Percentiles rank a stretch among this genome's conserved stretches.
phyloP scores from a whole-genome alignment of 2,888 invertebrate genomes.

The Cheilosia vulpina region DNA sequence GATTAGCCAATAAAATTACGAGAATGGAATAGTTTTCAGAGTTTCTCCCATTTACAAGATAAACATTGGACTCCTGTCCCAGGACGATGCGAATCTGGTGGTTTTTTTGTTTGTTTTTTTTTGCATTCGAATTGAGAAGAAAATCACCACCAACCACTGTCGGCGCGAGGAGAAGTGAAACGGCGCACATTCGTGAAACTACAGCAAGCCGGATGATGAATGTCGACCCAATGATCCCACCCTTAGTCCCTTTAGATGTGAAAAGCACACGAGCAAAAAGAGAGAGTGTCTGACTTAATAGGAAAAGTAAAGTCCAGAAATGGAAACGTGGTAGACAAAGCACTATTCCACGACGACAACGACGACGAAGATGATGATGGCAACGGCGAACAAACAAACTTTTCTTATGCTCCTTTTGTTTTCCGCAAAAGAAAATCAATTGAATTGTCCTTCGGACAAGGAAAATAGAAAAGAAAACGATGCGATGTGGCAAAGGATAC shows the following conservation, averaged over 20 bases:
- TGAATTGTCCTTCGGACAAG: slow-evolving; percentile 67
- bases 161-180: slow-evolving; percentile 16
- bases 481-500: slow-evolving; percentile 35
- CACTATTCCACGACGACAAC: slow-evolving; percentile 8
- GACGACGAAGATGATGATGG: slow-evolving; percentile 47
- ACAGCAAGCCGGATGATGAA: slow-evolving; percentile 66
- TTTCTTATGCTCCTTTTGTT: slow-evolving; percentile 57
- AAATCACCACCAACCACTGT: slow-evolving; percentile 47
- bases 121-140: slow-evolving; percentile 61
- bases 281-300: slow-evolving; percentile 73
- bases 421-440: slow-evolving; percentile 68
- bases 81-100: slow-evolving; percentile 39
- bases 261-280: slow-evolving; percentile 33
- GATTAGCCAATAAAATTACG: slow-evolving; percentile 76
- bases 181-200: slow-evolving; percentile 56
- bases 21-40: slow-evolving; percentile 73
- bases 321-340: slow-evolving; percentile 60
- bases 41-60: slow-evolving; percentile 74
- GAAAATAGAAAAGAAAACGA: slow-evolving; percentile 18
- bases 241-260: neutral
- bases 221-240: slow-evolving; percentile 67
- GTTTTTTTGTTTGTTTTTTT: neutral
- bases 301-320: slow-evolving; percentile 73
- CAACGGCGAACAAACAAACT: slow-evolving; percentile 66
- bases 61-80: slow-evolving; percentile 69